Evolutionary conservation across 2,888 invertebrate genomes (phyloP), one percentile per base, ranked within the genome.

Genomic region (Yponomeuta cagnagella): DNA sequence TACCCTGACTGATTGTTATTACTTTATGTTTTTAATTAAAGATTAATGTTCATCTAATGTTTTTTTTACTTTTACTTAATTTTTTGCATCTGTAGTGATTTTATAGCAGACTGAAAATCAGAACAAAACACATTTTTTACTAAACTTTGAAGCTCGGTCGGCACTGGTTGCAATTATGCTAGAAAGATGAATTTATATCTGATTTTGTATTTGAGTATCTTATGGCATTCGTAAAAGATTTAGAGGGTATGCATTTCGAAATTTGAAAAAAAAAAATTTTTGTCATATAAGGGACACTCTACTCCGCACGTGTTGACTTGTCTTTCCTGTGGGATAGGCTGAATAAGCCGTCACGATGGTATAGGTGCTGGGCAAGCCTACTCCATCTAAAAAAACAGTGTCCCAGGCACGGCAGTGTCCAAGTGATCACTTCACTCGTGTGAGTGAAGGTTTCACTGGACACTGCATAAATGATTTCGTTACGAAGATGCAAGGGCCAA

Each of bases 221-320:
- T 52, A 52, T 52, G 6, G 52, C 52, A 52, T 52, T 52, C 6
- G 52, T 23, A 73, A 73, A 70, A 72, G 9, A 72, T 63, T 23
- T 68, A 72, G 66, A 58, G 70, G 70, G 71, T 72, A 72, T 71
- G 72, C 72, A 48, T 68, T 70, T 69, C 68, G 30, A 70, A 33
- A 68, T 70, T 37, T 15, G 52, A 33, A 71, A 72, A 71, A 69
- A 71, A 69, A 64, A 12, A 6, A 4, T 64, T 63, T 63, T 64
- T 15, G 15, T 37, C 66, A 70, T 72, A 70, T 69, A 70, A 72
- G 72, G 72, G 72, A 72, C 72, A 72, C 72, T 70, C 71, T 71
- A 71, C 23, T 23, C 23, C 23, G 23, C 23, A 23, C 23, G 23
- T 23, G 23, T 23, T 23, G 23, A 23, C 1, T 23, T 23, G 23